Evolutionary conservation across 2,888 invertebrate species (phyloP).

Genomic region (Sycophila texana): DNA sequence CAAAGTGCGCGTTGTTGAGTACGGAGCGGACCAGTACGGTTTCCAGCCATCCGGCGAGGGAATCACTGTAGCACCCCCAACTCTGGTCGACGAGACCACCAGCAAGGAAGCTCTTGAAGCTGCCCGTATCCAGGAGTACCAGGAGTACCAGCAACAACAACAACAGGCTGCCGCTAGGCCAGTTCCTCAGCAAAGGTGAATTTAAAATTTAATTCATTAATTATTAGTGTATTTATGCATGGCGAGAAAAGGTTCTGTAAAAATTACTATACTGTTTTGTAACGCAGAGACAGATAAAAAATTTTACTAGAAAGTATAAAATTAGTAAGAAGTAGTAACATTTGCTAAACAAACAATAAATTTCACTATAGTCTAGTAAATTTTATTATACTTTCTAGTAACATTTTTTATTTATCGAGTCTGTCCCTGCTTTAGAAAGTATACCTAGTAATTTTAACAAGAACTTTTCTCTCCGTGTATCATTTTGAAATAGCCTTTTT

Average conservation of each 20-base stretch:
- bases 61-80: conserved; percentile 83
- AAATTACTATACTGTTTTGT: too few relatives aligned
- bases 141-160: conserved; percentile 63
- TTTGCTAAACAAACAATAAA: too few relatives aligned
- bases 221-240: background rate
- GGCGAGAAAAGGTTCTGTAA: too few relatives aligned
- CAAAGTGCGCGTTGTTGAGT: conserved; percentile 89
- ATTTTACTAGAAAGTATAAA: too few relatives aligned
- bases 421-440: too few relatives aligned
- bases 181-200: conserved; percentile 56
- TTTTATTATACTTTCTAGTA: too few relatives aligned
- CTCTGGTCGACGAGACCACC: conserved; percentile 75
- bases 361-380: too few relatives aligned
- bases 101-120: conserved; percentile 66
- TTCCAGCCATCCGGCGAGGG: conserved; percentile 92
- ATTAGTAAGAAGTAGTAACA: too few relatives aligned
- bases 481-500: too few relatives aligned
- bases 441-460: too few relatives aligned
- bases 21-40: conserved; percentile 91
- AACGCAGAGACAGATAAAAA: background rate
- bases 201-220: background rate
- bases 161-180: conserved; percentile 58
- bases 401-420: too few relatives aligned
- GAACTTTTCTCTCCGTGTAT: too few relatives aligned
- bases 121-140: conserved; percentile 65